Conservation (phyloP, 2,113 vertebrate genomes). For the pig (Sus scrofa) region T2T-Sscrofa CM000815.6:124839501-124840000, state of each 20-base stretch:
- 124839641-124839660: neutral
- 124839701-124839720: neutral
- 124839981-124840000: neutral
- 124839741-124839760: neutral
- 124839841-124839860: neutral
- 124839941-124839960: conserved; percentile 37
- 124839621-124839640: neutral
- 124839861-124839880: neutral
- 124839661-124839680: neutral
- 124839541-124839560: neutral
- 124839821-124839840: neutral
- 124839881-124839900: neutral
- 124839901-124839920: neutral
- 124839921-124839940: neutral
- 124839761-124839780: neutral
- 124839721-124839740: neutral
- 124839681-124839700: neutral
- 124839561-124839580: no score
- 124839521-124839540: neutral
- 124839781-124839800: neutral
- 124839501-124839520: no score
- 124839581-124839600: no score
- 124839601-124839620: no score
- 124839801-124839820: neutral
- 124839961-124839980: neutral